These are phyloP conservation scores for Ginglymostoma cirratum DNA, from an alignment of 2,113 vertebrate genomes.

Conservation along the genomic window DNA sequence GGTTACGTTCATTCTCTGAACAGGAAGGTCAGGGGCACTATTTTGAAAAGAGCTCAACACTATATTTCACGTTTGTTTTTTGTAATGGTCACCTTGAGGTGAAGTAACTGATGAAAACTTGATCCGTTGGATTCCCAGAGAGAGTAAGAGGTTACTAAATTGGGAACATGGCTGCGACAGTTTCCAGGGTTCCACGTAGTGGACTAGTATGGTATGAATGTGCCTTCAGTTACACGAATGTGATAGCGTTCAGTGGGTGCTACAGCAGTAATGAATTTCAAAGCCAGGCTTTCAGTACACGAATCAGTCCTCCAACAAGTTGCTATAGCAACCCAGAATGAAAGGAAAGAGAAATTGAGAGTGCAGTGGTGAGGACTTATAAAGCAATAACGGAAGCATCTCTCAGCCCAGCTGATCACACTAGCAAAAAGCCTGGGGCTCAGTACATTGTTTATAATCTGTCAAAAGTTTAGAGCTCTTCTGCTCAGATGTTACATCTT, in stretches of 20 bases:
- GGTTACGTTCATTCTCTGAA: not conserved
- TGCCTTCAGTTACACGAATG: not conserved
- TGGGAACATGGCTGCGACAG: not conserved
- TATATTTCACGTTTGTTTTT: not conserved
- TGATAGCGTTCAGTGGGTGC: not conserved
- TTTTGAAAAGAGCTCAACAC: not conserved
- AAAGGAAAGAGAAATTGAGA: not conserved
- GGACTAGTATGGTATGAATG: not conserved
- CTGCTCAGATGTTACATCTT: not conserved
- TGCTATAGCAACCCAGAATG: constrained; percentile 23
- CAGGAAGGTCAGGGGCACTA: not conserved
- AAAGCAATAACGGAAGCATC: not conserved
- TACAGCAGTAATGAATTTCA: not conserved
- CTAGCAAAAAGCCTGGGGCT: not conserved
- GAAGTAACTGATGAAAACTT: not conserved
- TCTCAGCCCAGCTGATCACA: not conserved
- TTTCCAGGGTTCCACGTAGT: not conserved
- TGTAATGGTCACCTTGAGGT: not conserved
- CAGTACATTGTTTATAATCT: not conserved
- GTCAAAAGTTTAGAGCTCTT: not conserved
- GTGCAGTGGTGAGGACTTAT: not conserved
- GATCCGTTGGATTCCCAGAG: not conserved
- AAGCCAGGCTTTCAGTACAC: not conserved
- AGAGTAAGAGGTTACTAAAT: not conserved
- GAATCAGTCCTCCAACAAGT: not conserved